These are phyloP conservation scores for Hydrozoanthus tunicans DNA, from an alignment of 64 coral and sea anemone species.

Conservation along the genomic window DNA sequence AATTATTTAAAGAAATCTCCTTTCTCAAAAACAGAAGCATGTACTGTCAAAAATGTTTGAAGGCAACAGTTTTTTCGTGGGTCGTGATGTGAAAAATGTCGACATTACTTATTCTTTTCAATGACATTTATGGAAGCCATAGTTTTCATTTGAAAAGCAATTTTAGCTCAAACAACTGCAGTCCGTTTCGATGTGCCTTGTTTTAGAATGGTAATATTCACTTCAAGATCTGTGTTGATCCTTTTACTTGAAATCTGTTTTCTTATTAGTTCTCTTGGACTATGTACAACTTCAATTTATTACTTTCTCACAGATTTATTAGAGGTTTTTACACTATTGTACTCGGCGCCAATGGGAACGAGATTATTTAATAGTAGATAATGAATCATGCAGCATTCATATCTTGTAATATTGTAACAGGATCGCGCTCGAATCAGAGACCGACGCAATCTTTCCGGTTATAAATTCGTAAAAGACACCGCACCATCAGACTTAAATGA, in stretches of 20 bases:
- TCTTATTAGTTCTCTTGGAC: slow-evolving; percentile 4
- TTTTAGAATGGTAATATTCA: background rate
- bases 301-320: slow-evolving; percentile 50
- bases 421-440: background rate
- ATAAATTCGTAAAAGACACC: slow-evolving; percentile 54
- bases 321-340: slow-evolving; percentile 6
- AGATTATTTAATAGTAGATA: slow-evolving; percentile 31
- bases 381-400: slow-evolving; percentile 38
- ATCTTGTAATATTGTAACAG: slow-evolving; percentile 47
- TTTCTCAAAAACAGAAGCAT: background rate
- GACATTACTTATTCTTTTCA: background rate
- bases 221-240: background rate
- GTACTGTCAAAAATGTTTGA: background rate
- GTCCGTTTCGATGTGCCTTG: background rate
- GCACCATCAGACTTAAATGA: slow-evolving; percentile 19
- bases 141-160: background rate
- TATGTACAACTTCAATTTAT: slow-evolving; percentile 31
- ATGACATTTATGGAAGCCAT: background rate
- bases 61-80: background rate
- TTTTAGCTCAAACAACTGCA: background rate
- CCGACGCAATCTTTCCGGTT: slow-evolving; percentile 18
- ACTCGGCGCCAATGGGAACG: slow-evolving; percentile 4
- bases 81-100: background rate
- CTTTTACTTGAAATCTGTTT: slow-evolving; percentile 34
- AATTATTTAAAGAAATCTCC: slow-evolving; percentile 12